A percentile compares a stretch with the other conserved stretches of the same genome.
These are phyloP conservation scores for Cervus canadensis DNA, from an alignment of 2,113 vertebrate species.

Conservation along the genomic window DNA sequence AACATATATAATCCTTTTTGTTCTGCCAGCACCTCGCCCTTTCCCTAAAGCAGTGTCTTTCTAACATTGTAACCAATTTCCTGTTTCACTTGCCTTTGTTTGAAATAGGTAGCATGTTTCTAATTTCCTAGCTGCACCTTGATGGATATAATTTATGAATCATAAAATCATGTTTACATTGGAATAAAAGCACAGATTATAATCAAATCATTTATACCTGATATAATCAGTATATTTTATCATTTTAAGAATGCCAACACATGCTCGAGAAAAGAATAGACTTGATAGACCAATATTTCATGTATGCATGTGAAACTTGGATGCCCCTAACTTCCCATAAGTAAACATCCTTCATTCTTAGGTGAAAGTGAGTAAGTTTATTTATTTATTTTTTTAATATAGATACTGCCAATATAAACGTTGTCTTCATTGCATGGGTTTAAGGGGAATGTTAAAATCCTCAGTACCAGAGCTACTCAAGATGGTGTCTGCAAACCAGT, in stretches of 20 bases:
- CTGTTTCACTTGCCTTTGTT: background rate
- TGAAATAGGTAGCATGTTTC: background rate
- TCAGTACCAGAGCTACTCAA: background rate
- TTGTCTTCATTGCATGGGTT: background rate
- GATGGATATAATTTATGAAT: conserved; percentile 13
- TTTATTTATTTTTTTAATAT: background rate
- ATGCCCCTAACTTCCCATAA: background rate
- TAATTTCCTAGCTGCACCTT: background rate
- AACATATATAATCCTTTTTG: background rate
- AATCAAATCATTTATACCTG: background rate
- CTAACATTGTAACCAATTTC: background rate
- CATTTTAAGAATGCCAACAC: background rate
- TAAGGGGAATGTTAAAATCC: background rate
- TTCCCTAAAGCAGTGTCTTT: background rate
- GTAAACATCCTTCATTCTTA: background rate
- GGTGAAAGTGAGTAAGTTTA: background rate
- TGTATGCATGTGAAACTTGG: background rate
- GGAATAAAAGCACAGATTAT: background rate
- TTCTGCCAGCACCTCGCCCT: background rate
- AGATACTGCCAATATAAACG: background rate
- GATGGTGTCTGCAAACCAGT: background rate
- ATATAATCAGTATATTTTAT: background rate
- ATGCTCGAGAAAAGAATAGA: background rate
- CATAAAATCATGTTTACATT: background rate
- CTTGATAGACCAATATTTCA: background rate